Conservation (phyloP, 2,888 invertebrate species). For the Enchytraeus crypticus region DNA sequence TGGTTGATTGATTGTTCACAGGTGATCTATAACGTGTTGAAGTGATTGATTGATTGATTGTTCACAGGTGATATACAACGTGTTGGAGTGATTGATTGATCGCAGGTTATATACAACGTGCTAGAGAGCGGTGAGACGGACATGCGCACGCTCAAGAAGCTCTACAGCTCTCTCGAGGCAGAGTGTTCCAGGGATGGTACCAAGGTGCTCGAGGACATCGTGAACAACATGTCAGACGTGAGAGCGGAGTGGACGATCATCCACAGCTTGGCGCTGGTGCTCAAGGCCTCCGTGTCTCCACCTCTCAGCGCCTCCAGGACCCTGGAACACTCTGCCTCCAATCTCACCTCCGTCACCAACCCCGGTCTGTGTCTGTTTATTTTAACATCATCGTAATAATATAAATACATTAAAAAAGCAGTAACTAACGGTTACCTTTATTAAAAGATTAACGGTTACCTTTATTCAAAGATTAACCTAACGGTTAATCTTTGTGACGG, state of each 20-base stretch:
- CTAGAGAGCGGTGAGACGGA: constrained; percentile 33
- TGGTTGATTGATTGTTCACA: too few species aligned
- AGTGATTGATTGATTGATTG: constrained; percentile 27
- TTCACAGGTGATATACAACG: too few species aligned
- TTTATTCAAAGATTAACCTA: too few species aligned
- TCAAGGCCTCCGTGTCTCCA: constrained; percentile 33
- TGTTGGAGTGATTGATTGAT: constrained; percentile 5
- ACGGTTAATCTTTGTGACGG: too few species aligned
- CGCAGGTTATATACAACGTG: constrained; percentile 38
- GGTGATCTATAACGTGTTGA: too few species aligned
- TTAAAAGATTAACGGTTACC: too few species aligned
- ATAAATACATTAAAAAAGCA: background rate
- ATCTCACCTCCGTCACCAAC: too few species aligned
- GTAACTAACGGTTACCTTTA: too few species aligned
- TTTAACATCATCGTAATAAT: background rate
- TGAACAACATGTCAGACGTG: constrained; percentile 33
- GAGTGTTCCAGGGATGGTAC: constrained; percentile 30
- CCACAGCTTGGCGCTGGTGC: constrained; percentile 29
- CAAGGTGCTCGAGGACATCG: constrained; percentile 32
- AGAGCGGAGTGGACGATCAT: constrained; percentile 40
- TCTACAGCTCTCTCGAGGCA: constrained; percentile 28
- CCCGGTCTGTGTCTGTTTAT: background rate
- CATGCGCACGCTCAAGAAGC: constrained; percentile 34
- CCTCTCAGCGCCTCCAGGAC: too few species aligned
- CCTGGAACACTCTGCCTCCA: too few species aligned